These are phyloP conservation scores for Ceratosolen fusciceps DNA, from an alignment of 1,140 invertebrate species.

Conservation along the genomic window DNA sequence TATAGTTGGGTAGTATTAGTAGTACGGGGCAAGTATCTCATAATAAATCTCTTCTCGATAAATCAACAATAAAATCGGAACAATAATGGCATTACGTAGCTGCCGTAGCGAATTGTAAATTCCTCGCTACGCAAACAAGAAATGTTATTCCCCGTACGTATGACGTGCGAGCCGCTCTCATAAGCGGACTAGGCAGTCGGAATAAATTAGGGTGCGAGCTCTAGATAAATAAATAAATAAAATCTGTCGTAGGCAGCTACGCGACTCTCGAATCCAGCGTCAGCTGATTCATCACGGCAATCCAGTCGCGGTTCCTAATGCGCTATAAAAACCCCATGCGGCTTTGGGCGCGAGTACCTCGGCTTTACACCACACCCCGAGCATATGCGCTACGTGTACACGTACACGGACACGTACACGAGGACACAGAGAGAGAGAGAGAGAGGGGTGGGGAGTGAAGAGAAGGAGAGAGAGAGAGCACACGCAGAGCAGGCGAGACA, in stretches of 20 bases:
- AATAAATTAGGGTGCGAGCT: conserved; percentile 36
- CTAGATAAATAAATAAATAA: conserved; percentile 43
- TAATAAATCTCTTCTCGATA: neutral
- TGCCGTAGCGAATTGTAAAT: neutral
- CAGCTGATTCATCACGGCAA: neutral
- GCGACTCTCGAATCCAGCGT: neutral
- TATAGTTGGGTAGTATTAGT: too few species aligned
- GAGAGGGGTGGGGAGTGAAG: too few species aligned
- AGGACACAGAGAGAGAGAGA: too few species aligned
- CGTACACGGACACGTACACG: neutral
- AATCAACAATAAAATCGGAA: neutral
- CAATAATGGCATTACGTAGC: neutral
- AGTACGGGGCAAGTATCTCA: neutral
- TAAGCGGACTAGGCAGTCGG: conserved; percentile 15
- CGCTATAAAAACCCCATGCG: neutral
- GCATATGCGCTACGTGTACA: neutral
- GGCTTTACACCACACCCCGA: neutral
- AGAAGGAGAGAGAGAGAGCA: too few species aligned
- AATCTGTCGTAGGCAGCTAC: neutral
- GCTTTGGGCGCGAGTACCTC: conserved; percentile 31
- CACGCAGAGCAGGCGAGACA: too few species aligned
- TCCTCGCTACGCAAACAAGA: neutral
- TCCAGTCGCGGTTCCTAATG: conserved; percentile 3
- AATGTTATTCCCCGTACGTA: neutral
- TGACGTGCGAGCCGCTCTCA: neutral